A percentile compares a stretch with the other conserved stretches of the same genome.
Evolutionary conservation across 2,113 vertebrate species (phyloP).

Genomic region (Aramus guarauna): DNA sequence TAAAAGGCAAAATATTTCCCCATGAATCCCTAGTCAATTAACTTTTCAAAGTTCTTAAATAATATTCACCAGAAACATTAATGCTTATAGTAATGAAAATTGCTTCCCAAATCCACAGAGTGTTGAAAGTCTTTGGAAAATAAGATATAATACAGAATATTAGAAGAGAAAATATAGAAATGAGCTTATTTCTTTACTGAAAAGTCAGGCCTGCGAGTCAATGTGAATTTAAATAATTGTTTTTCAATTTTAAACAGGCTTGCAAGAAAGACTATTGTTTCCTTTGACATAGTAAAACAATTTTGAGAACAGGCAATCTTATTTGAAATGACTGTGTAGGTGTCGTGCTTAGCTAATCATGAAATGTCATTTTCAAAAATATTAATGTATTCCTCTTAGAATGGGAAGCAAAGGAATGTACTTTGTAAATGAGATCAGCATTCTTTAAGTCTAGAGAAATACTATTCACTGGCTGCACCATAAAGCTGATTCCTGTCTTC

Average conservation of each 20-base stretch:
- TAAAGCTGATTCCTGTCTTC: background rate
- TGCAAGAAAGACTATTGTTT: conserved; percentile 31
- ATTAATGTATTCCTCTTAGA: conserved; percentile 39
- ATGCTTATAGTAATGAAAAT: background rate
- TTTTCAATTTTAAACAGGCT: conserved; percentile 20
- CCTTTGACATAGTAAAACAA: conserved; percentile 43
- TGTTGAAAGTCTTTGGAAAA: conserved; percentile 18
- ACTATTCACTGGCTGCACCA: background rate
- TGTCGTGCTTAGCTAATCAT: conserved; percentile 57
- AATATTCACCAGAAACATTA: background rate
- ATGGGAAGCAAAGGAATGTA: conserved; percentile 5
- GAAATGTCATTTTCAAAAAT: conserved; percentile 59
- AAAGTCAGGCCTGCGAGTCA: background rate
- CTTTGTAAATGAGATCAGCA: conserved; percentile 48
- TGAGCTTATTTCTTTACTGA: background rate
- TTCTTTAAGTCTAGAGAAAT: conserved; percentile 36
- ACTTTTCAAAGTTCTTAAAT: background rate
- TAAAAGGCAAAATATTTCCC: background rate
- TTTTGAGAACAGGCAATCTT: conserved; percentile 39
- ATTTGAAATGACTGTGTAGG: conserved; percentile 54
- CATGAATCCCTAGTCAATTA: background rate
- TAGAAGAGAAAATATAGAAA: background rate
- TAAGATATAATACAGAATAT: background rate
- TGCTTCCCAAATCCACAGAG: background rate
- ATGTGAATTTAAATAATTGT: conserved; percentile 48